phyloP scores from a whole-genome alignment of 2,888 invertebrate genomes.

The Sclerodermus sp. region DNA sequence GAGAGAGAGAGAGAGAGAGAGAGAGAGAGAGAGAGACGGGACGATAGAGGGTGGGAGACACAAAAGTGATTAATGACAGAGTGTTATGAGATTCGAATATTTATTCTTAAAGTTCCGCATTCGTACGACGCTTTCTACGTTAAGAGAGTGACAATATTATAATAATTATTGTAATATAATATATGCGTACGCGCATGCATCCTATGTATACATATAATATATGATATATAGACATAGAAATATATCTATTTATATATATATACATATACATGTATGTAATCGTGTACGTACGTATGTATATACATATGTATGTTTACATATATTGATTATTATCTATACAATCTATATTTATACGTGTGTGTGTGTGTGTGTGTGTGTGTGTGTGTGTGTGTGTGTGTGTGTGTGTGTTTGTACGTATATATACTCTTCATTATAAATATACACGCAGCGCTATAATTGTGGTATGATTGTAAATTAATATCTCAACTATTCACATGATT shows the following conservation, averaged over 20 bases:
- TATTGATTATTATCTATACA: conserved; percentile 38
- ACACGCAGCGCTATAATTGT: conserved; percentile 49
- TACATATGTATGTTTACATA: no score
- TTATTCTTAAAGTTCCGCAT: conserved; percentile 46
- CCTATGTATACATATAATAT: conserved; percentile 27
- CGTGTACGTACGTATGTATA: no score
- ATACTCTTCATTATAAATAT: conserved; percentile 37
- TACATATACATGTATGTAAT: conserved; percentile 27
- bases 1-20: no score
- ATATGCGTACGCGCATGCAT: conserved; percentile 29
- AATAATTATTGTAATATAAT: conserved; percentile 22
- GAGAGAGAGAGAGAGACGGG: conserved; percentile 1
- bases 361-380: no score
- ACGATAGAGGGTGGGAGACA: conserved; percentile 8
- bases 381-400: no score
- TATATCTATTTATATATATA: conserved; percentile 21
- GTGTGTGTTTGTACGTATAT: conserved; percentile 27
- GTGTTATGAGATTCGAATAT: conserved; percentile 29
- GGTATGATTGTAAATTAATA: conserved; percentile 15
- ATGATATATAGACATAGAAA: conserved; percentile 8
- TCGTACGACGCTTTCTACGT: conserved; percentile 39
- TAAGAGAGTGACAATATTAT: conserved; percentile 23
- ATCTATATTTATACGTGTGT: conserved; percentile 30
- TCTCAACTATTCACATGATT: conserved; percentile 38
- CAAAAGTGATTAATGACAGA: background rate